Conservation (phyloP, 2,113 vertebrate species). For the Herpailurus yagouaroundi region DNA sequence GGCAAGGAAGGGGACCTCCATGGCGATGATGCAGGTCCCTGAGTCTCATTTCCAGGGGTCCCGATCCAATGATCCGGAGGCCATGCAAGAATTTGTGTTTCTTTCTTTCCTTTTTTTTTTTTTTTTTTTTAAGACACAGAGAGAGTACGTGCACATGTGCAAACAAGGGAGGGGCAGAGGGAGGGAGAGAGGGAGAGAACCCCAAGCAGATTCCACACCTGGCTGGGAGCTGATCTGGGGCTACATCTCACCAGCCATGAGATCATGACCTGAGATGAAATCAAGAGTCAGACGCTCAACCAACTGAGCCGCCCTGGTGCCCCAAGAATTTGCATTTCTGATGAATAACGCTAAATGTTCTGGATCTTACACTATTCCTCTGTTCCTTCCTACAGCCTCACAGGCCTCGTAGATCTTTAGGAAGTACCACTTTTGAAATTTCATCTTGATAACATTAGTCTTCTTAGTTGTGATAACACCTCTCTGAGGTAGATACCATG, state of each 20-base stretch:
- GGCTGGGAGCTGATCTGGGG: no score
- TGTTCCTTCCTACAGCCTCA: neutral
- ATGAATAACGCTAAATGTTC: neutral
- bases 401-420: neutral
- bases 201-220: no score
- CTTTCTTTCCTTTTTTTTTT: no score
- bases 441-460: neutral
- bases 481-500: neutral
- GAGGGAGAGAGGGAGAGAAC: no score
- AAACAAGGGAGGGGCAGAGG: no score
- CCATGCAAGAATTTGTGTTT: neutral
- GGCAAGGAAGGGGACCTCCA: neutral
- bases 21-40: neutral
- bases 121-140: no score
- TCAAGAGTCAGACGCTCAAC: no score
- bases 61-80: neutral
- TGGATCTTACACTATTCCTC: neutral
- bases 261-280: no score
- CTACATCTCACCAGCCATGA: no score
- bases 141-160: no score
- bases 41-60: neutral
- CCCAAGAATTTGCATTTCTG: neutral
- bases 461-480: neutral
- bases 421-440: neutral
- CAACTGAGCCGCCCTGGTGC: no score